Evolutionary conservation across 2,113 vertebrate species (phyloP).

Genomic region (Trichechus manatus): DNA sequence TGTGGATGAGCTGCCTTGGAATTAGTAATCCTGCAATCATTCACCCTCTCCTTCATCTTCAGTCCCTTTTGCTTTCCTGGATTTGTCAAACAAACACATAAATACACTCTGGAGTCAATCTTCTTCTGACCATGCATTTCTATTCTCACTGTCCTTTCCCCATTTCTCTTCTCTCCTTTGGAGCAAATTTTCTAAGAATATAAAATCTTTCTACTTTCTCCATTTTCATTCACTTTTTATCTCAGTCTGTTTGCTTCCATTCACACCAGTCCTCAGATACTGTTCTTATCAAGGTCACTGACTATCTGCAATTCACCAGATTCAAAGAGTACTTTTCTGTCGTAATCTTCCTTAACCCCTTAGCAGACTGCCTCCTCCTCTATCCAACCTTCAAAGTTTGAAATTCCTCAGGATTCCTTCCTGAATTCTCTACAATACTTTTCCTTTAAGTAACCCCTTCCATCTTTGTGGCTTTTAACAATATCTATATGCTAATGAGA

Average conservation of each 20-base stretch:
- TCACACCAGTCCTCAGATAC: neutral
- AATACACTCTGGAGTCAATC: neutral
- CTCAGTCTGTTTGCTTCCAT: neutral
- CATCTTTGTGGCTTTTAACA: neutral
- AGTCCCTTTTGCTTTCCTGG: neutral
- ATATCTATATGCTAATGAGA: neutral
- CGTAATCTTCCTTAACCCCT: neutral
- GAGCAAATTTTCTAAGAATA: neutral
- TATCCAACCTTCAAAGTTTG: neutral
- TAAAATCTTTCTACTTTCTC: neutral
- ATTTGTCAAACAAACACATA: neutral
- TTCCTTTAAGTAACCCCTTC: neutral
- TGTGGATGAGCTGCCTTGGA: neutral
- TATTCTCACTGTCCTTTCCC: neutral
- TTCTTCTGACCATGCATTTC: neutral
- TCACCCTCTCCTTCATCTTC: neutral
- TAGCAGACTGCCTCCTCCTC: neutral
- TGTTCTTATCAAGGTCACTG: neutral
- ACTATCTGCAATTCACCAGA: neutral
- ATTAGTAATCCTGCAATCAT: neutral
- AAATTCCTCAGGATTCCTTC: neutral
- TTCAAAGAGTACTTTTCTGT: neutral
- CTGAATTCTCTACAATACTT: neutral
- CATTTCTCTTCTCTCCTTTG: too few species aligned
- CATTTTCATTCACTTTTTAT: neutral